Percentiles rank a stretch among this genome's conserved stretches.
Evolutionary conservation across 2,113 vertebrate species (phyloP).

Genomic region (Alexandromys fortis): DNA sequence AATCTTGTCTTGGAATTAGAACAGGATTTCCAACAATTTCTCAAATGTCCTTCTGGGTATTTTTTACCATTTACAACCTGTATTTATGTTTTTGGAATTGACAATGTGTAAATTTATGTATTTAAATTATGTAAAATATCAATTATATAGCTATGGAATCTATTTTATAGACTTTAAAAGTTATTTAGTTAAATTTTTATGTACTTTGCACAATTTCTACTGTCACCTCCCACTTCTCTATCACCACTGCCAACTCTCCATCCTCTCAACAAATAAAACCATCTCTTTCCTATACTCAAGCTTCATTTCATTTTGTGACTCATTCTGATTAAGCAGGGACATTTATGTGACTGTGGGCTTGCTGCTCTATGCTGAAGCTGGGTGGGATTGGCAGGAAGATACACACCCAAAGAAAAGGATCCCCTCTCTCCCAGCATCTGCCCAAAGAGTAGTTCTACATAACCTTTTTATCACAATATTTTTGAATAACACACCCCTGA

Average conservation of each 20-base stretch:
- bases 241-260: no score
- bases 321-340: background rate
- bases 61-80: background rate
- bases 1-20: background rate
- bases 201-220: background rate
- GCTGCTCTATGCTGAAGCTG: background rate
- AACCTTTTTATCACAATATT: background rate
- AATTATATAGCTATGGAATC: background rate
- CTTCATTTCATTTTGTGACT: background rate
- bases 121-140: background rate
- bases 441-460: background rate
- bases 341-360: background rate
- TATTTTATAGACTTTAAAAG: background rate
- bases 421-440: background rate
- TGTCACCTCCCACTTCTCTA: no score
- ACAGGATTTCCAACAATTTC: background rate
- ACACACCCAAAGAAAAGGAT: background rate
- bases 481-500: background rate
- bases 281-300: background rate
- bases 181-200: background rate
- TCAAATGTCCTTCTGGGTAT: background rate
- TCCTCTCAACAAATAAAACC: background rate
- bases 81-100: background rate
- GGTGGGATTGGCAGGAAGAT: no score
- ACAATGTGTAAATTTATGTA: background rate